These are phyloP conservation scores for Plagodis pulveraria DNA, from an alignment of 2,888 invertebrate genomes.

Conservation along the genomic window DNA sequence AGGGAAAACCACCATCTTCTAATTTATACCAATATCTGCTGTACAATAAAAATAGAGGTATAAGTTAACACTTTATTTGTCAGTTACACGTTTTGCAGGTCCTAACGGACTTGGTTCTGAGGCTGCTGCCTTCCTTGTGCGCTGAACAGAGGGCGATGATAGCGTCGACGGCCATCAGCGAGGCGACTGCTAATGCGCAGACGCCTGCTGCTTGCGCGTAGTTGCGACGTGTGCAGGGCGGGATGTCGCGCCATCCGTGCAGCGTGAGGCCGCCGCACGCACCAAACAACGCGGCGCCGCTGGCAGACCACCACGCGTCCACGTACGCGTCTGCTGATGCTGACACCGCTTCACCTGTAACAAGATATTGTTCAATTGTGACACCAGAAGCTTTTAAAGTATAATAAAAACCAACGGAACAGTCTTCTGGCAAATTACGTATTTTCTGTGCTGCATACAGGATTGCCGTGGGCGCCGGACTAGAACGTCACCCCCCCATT, in stretches of 20 bases:
- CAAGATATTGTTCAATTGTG: too few species aligned
- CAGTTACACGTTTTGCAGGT: slow-evolving; percentile 26
- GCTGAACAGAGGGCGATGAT: slow-evolving; percentile 67
- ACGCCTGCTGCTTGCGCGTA: slow-evolving; percentile 60
- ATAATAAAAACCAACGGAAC: too few species aligned
- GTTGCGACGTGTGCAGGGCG: slow-evolving; percentile 50
- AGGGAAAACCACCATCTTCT: too few species aligned
- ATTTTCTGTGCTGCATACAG: too few species aligned
- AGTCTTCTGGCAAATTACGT: too few species aligned
- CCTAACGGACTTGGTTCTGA: slow-evolving; percentile 54
- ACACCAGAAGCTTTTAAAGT: too few species aligned
- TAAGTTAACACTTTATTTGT: slow-evolving; percentile 25
- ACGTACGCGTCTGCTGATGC: slow-evolving; percentile 73
- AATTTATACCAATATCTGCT: too few species aligned
- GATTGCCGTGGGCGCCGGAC: too few species aligned
- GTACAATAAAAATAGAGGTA: background rate
- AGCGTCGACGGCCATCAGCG: slow-evolving; percentile 62
- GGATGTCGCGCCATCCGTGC: slow-evolving; percentile 63
- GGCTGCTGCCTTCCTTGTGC: slow-evolving; percentile 57
- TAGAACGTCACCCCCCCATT: too few species aligned
- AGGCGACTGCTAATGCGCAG: slow-evolving; percentile 63
- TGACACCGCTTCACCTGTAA: slow-evolving; percentile 70
- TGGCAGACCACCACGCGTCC: slow-evolving; percentile 76
- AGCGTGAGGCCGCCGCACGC: slow-evolving; percentile 66
- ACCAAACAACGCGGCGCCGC: slow-evolving; percentile 64